Base-by-base conservation (phyloP, 2,888 invertebrate species). In the Cordilura impudica region DNA sequence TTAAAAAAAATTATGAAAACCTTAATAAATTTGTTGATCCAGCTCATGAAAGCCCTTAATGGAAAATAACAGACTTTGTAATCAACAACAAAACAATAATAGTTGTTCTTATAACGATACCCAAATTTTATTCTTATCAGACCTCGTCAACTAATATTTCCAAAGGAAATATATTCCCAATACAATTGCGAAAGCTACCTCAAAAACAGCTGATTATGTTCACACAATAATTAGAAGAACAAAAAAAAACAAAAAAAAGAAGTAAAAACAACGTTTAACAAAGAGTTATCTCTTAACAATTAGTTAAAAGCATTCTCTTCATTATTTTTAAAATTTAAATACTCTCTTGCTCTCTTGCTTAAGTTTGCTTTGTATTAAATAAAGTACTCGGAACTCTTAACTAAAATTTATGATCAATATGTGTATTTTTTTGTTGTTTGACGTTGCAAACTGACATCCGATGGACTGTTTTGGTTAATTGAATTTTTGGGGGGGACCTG, bases 131-230 rank as follows among this genome's bases (percentile, higher is more conserved):
- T 31, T 54, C 39, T 39, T 56, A 56, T 56, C 56, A 56, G 21
- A 56, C 56, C 56, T 14, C 35, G 35, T 19, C 56, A 39, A 56
- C 56, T 10, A 10, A 8, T 1, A 39, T n/a, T 39, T 39, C n/a
- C n/a, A 3, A n/a, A n/a, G 35, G 35, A 12, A 4, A 39, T 12
- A n/a, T 39, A 39, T n/a, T 39, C 35, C n/a, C n/a, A n/a, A 4
- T 2, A n/a, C 35, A 39, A n/a, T 39, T 1, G 4, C 1, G 2
- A 39, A 39, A n/a, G n/a, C 4, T n/a, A 12, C 35, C 35, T 10
- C 6, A 45, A 54, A 53, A 71, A 63, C 71, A 71, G 71, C 61
- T 71, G 71, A 63, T 61, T 45, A 60, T 14, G 26, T 71, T 71
- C 61, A 63, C 61, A 63, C 29, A 23, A 4, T 16, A 26, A 29